These are phyloP conservation scores for Oxytorus armatus DNA, from an alignment of 2,888 invertebrate genomes.

Conservation along the genomic window DNA sequence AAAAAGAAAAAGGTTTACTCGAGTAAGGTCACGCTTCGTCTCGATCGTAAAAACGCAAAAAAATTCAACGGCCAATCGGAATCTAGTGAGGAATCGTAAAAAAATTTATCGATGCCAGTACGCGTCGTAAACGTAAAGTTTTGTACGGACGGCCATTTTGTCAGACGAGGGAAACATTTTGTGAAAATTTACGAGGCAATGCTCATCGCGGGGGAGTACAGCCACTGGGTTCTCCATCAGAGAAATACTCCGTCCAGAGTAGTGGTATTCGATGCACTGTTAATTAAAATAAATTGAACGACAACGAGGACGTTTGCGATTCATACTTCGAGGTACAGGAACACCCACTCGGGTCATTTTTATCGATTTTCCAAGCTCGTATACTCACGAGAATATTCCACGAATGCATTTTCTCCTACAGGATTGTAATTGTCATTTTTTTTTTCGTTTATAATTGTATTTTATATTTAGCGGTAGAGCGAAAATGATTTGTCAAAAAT, in stretches of 20 bases:
- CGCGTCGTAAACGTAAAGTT: slow-evolving; percentile 55
- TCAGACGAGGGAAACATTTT: slow-evolving; percentile 29
- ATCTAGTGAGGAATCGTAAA: slow-evolving; percentile 60
- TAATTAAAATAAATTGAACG: slow-evolving; percentile 56
- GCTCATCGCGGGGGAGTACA: slow-evolving; percentile 14
- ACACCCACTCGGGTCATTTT: background rate
- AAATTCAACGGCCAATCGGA: slow-evolving; percentile 59
- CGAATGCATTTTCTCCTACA: no score
- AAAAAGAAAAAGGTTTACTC: slow-evolving; percentile 20
- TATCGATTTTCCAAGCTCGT: background rate
- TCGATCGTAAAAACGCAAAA: slow-evolving; percentile 62
- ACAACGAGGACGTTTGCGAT: slow-evolving; percentile 6
- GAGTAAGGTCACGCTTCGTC: slow-evolving; percentile 31
- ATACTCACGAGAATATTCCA: no score
- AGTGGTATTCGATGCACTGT: slow-evolving; percentile 18
- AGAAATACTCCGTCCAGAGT: background rate
- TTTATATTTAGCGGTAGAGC: no score
- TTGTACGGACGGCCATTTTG: no score
- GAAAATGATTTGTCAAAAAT: background rate
- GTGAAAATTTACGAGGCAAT: slow-evolving; percentile 49
- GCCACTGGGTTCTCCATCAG: slow-evolving; percentile 35
- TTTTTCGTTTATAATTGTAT: no score
- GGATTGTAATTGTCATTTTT: no score
- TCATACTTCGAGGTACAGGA: slow-evolving; percentile 5
- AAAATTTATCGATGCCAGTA: slow-evolving; percentile 54